Base-by-base conservation (phyloP, 2,888 invertebrate species). In the Drosophila leonis region DNA sequence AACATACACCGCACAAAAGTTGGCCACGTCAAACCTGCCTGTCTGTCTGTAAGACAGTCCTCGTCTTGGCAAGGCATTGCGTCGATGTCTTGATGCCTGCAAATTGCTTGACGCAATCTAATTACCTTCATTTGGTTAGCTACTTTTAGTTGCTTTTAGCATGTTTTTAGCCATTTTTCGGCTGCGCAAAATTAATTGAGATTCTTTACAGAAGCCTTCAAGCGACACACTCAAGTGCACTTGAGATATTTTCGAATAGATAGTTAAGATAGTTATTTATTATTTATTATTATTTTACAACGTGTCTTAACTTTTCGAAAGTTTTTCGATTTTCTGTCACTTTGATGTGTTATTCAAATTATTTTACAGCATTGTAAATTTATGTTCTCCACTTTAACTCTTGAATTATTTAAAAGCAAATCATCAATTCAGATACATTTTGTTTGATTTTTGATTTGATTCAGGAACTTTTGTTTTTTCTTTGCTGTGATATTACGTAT, bases 51-150 rank as follows among this genome's bases (percentile, higher is more conserved):
- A 51, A 59, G 44, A 44, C 48, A 24, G 69, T 20, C 8, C 27
- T 29, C 39, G 64, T 64, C 52, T 48, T 46, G 37, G 15, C 42
- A 66, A 42, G 68, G 37, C 68, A 61, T 59, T 31, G 61, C 66
- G 44, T 67, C 74, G 69, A 70, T 55, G 59, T 67, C 78, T 67
- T 68, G 72, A 70, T 79, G 72, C 63, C 72, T 54, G 70, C 71
- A 78, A 85, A 82, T 83, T 85, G 70, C 74, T 75, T 72, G 77
- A 75, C 83, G 70, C 65, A 86, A 86, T 87, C 82, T 84, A 86
- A 86, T 84, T 84, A 82, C 65, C 69, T 69, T 82, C 70, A 84
- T 86, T 83, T 76, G 72, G 74, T 80, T 85, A 76, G 81, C 60
- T 78, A 67, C 78, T 80, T 82, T 74, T 69, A 86, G 87, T 75